Evolutionary conservation across 1,140 invertebrate genomes (phyloP), one percentile per base, ranked within the genome.

Genomic region (Atopsyche davidsoni): DNA sequence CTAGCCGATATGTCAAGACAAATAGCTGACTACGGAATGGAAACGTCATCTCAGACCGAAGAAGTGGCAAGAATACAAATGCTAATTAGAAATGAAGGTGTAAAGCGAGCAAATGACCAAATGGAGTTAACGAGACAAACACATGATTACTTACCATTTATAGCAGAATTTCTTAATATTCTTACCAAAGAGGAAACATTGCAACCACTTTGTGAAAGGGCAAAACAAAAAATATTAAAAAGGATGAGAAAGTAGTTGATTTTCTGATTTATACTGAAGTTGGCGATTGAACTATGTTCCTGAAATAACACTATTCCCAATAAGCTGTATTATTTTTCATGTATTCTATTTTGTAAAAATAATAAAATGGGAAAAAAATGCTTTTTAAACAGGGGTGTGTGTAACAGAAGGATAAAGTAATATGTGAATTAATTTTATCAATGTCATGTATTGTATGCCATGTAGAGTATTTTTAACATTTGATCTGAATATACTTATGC

Each of bases 131-230:
- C 92, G 21, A 78, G 96, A 25, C 76, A 96, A 43, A 90, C 91
- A 64, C 96, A 99, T 67, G 99, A 99, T 69, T 99, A 99, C 70
- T 75, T 98, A 45, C 96, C 96, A 2, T 84, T 99, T 46, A 98
- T 99, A 51, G 88, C 99, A 61, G 92, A 96, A 70, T 76, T 99
- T 42, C 70, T 99, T 13, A 96, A 96, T 73, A 83, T 93, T 59
- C 75, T 99, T 42, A 96, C 94, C 1, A 87, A 91, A 65, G 87
- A 96, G 67, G 91, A 90, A 23, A 91, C 96, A 68, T 70, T 99
- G 32, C 75, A 90, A 53, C 82, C 86, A 16, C 70, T 96, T 7
- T 90, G 90, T 66, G 87, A 95, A 62, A 87, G 91, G 64, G 91
- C 89, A 11, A 91, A 89, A 64, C 83, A 89, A 64, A 78, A 80